Base-by-base conservation (phyloP, 2,113 vertebrate genomes). In the Peucedramus taeniatus region DNA sequence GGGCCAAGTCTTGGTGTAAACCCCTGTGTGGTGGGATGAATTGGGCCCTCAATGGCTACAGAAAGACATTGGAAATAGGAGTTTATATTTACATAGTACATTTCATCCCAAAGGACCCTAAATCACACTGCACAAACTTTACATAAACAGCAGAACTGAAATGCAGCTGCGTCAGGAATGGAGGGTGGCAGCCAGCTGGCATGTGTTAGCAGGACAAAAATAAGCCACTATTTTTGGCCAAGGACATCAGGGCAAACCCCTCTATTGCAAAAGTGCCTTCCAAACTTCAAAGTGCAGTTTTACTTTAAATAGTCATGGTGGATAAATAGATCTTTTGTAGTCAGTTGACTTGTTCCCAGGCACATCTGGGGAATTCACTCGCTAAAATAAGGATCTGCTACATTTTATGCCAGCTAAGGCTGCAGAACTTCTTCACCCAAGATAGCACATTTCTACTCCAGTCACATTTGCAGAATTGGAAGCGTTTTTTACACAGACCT, bases 141-240 rank as follows among this genome's bases (percentile, higher is more conserved):
- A 94, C 86, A 89, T 75, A 96, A 95, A 95, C 90, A 90, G 40
- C 68, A 97, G 89, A 94, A 90, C 68, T 65, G 77, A 95, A 88
- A 89, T 82, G 69, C 89, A 94, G 81, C 72, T 45, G 8, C 1
- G 0, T 91, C 90, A 95, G 97, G 90, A 95, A 90, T 90, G 93
- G 85, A 74, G 85, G 39, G 91, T 92, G 74, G 74, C 65, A 88
- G 95, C 92, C 97, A 97, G 92, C 95, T 97, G 96, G 95, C 97
- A 90, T 76, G 56, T 0, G 11, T 68, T 93, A 89, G 40, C 37
- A 51, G 69, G 75, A 96, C 70, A 82, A 96, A 97, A 96, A 97
- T 94, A 97, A 95, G 69, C 74, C 57, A 83, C 96, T 97, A 97
- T 97, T 97, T 96, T 95, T 97, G 95, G 93, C 90, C 95, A 96